phyloP scores from a whole-genome alignment of 2,888 invertebrate species.

The Drosophila nr. fundita region DNA sequence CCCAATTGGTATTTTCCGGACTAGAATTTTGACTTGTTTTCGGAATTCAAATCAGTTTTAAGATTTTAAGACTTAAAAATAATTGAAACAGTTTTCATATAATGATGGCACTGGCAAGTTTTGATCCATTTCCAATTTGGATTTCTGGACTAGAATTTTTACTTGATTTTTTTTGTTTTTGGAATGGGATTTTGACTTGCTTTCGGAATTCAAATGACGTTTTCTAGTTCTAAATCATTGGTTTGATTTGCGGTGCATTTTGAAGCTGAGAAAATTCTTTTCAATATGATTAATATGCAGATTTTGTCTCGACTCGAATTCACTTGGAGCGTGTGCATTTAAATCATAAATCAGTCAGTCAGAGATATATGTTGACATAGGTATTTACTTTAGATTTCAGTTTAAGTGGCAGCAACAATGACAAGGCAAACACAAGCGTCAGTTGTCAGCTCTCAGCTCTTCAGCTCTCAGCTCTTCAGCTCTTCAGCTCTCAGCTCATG shows the following conservation, averaged over 20 bases:
- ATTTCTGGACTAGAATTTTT: too few relatives aligned
- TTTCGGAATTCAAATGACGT: too few relatives aligned
- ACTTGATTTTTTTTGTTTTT: too few relatives aligned
- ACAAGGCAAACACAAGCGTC: background rate
- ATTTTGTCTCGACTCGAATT: background rate
- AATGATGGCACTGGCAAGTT: too few relatives aligned
- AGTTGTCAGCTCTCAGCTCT: constrained; percentile 5
- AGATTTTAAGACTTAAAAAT: too few relatives aligned
- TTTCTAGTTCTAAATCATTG: background rate
- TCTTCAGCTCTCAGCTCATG: constrained; percentile 11
- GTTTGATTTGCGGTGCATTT: too few relatives aligned
- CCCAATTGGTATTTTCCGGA: too few relatives aligned
- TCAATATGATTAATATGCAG: background rate
- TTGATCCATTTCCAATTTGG: too few relatives aligned
- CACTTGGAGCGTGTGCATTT: background rate
- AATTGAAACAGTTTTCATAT: too few relatives aligned
- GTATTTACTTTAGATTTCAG: constrained; percentile 4
- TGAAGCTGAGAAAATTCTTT: background rate
- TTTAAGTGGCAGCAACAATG: constrained; percentile 11
- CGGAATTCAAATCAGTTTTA: too few relatives aligned
- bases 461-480: constrained; percentile 6
- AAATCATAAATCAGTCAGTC: constrained; percentile 1
- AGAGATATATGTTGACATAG: background rate
- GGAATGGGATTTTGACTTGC: too few relatives aligned
- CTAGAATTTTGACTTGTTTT: too few relatives aligned